These are phyloP conservation scores for Odontocolon sp. DNA, from an alignment of 2,888 invertebrate genomes.

Conservation along the genomic window DNA sequence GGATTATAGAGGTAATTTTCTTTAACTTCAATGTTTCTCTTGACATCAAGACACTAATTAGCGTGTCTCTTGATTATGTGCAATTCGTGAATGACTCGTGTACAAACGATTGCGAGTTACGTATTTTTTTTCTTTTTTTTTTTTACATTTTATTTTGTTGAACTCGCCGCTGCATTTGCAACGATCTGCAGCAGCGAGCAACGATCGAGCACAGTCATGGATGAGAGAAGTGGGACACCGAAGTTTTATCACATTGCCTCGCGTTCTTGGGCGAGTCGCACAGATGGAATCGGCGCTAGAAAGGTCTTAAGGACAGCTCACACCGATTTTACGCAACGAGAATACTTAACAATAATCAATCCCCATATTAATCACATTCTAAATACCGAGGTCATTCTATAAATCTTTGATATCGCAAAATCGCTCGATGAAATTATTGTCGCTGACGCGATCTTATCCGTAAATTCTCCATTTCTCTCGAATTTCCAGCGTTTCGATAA, in stretches of 20 bases:
- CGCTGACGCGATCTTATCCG: not conserved
- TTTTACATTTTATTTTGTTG: constrained; percentile 1
- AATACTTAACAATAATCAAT: not conserved
- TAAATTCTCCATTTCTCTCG: constrained; percentile 6
- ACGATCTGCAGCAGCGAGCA: constrained; percentile 1
- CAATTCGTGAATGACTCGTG: not conserved
- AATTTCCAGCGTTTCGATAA: constrained; percentile 22
- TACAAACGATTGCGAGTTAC: not conserved
- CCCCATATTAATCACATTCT: not conserved
- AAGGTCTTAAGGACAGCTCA: constrained; percentile 34
- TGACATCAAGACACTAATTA: too few relatives aligned
- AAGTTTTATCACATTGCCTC: constrained; percentile 29
- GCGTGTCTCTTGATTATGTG: not conserved
- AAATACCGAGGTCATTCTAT: too few relatives aligned
- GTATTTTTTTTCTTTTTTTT: not conserved
- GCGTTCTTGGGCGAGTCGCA: constrained; percentile 20
- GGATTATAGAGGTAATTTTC: too few relatives aligned
- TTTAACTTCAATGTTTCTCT: too few relatives aligned
- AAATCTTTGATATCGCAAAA: not conserved
- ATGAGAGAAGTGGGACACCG: constrained; percentile 46
- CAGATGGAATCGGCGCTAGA: not conserved
- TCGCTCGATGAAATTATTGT: not conserved
- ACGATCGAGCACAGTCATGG: constrained; percentile 5
- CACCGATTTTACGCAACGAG: constrained; percentile 20
- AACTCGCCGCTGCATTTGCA: constrained; percentile 28